Evolutionary conservation across 2,888 invertebrate species (phyloP).

Genomic region (Archips crataeganus): DNA sequence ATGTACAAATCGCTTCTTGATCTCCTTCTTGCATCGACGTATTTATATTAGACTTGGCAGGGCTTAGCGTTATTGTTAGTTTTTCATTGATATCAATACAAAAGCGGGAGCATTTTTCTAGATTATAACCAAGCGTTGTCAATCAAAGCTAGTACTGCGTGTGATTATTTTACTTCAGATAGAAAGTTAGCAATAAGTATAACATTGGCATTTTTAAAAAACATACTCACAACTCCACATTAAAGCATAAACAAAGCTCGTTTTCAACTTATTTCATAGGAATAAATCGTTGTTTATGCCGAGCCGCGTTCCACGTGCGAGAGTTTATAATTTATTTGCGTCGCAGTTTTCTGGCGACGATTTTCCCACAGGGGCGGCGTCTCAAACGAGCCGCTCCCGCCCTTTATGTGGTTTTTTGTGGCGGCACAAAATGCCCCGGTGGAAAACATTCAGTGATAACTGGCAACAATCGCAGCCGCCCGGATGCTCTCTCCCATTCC

Average conservation of each 20-base stretch:
- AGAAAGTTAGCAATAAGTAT: not conserved
- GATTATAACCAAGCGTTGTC: not conserved
- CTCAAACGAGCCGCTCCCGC: slow-evolving; percentile 84
- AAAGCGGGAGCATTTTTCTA: slow-evolving; percentile 13
- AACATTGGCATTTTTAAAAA: slow-evolving; percentile 1
- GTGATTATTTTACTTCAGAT: not conserved
- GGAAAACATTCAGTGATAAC: slow-evolving; percentile 86
- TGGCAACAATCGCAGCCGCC: slow-evolving; percentile 85
- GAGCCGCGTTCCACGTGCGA: slow-evolving; percentile 76
- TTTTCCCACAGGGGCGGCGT: slow-evolving; percentile 85
- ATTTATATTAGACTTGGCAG: slow-evolving; percentile 37
- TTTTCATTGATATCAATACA: slow-evolving; percentile 39
- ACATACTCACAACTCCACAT: slow-evolving; percentile 16
- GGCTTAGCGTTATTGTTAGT: slow-evolving; percentile 35
- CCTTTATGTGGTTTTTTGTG: slow-evolving; percentile 85
- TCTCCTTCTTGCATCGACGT: slow-evolving; percentile 44
- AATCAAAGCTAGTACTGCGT: not conserved
- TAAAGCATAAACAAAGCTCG: slow-evolving; percentile 65
- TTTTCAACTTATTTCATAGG: slow-evolving; percentile 47
- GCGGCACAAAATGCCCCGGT: slow-evolving; percentile 82
- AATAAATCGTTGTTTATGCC: slow-evolving; percentile 63
- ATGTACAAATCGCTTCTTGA: slow-evolving; percentile 62
- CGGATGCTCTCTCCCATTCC: slow-evolving; percentile 84
- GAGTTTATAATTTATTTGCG: slow-evolving; percentile 85
- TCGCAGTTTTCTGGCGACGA: slow-evolving; percentile 84